A percentile compares a stretch with the other conserved stretches of the same genome.
Conservation (phyloP, 2,888 invertebrate species). For the Lithophane semibrunnea region DNA sequence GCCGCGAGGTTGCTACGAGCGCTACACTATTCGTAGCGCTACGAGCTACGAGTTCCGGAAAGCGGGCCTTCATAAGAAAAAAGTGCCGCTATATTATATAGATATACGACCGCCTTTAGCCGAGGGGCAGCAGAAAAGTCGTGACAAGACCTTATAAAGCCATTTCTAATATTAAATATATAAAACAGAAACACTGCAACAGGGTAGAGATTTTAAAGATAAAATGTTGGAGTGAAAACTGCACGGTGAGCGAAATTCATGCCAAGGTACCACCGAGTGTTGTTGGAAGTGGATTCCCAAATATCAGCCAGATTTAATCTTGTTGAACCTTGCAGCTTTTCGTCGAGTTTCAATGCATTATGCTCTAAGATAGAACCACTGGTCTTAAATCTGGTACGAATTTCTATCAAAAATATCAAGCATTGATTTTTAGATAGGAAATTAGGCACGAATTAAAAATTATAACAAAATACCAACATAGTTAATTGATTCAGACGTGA, state of each 20-base stretch:
- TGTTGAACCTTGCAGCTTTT: slow-evolving; percentile 8
- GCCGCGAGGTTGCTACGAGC: slow-evolving; percentile 45
- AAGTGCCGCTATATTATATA: slow-evolving; percentile 1
- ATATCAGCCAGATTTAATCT: slow-evolving; percentile 51
- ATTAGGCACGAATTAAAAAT: not conserved
- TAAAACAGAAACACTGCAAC: slow-evolving; percentile 26
- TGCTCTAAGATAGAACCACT: not conserved
- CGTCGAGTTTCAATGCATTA: not conserved
- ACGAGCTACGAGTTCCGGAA: slow-evolving; percentile 46
- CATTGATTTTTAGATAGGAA: not conserved
- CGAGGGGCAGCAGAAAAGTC: slow-evolving; percentile 2
- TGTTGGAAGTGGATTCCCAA: slow-evolving; percentile 40
- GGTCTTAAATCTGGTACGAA: not conserved
- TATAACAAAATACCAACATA: not conserved
- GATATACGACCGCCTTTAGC: slow-evolving; percentile 25
- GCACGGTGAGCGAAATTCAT: slow-evolving; percentile 49
- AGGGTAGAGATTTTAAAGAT: slow-evolving; percentile 35
- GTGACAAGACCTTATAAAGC: slow-evolving; percentile 11
- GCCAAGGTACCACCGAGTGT: slow-evolving; percentile 42
- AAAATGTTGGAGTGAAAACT: slow-evolving; percentile 52
- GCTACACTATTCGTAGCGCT: slow-evolving; percentile 54
- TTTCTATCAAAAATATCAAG: not conserved
- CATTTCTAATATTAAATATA: slow-evolving; percentile 32
- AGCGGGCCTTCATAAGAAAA: slow-evolving; percentile 22
- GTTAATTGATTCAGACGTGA: too few relatives aligned